Evolutionary conservation across 2,797 vertebrate genomes (phyloP).

Genomic region (Parotocinclus haroldoi): DNA sequence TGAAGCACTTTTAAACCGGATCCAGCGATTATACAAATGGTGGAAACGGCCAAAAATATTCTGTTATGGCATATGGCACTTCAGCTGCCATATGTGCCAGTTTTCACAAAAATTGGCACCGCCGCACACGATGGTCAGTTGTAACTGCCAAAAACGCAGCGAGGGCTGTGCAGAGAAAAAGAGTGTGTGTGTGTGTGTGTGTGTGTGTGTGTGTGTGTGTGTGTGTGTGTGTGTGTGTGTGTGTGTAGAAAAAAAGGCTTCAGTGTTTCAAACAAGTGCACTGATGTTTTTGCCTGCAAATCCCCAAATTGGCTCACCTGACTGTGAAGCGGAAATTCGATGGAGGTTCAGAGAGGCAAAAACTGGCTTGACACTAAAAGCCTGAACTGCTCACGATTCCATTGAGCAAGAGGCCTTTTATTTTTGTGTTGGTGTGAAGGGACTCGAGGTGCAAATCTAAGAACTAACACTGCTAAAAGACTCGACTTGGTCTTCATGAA

Average conservation of each 20-base stretch:
- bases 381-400: conserved; percentile 8
- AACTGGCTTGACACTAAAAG: conserved; percentile 32
- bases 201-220: background rate
- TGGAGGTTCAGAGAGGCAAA: conserved; percentile 31
- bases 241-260: conserved; percentile 26
- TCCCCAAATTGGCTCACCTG: conserved; percentile 27
- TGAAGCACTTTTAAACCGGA: conserved; percentile 76
- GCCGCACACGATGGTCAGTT: conserved; percentile 91
- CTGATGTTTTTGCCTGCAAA: too few relatives aligned
- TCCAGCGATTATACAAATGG: conserved; percentile 86
- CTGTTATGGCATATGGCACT: conserved; percentile 98
- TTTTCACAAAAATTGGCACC: conserved; percentile 99
- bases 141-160: conserved; percentile 98
- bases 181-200: conserved; percentile 31
- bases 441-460: too few relatives aligned
- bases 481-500: too few relatives aligned
- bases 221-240: conserved; percentile 28
- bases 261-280: conserved; percentile 49
- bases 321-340: conserved; percentile 38
- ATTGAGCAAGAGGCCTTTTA: background rate
- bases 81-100: conserved; percentile 99
- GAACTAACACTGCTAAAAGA: too few relatives aligned
- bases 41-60: conserved; percentile 92
- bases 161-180: conserved; percentile 70
- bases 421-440: too few relatives aligned